A percentile compares a stretch with the other conserved stretches of the same genome.
phyloP scores from a whole-genome alignment of 2,797 vertebrate genomes.

The Spinibarbus caldwelli region DNA sequence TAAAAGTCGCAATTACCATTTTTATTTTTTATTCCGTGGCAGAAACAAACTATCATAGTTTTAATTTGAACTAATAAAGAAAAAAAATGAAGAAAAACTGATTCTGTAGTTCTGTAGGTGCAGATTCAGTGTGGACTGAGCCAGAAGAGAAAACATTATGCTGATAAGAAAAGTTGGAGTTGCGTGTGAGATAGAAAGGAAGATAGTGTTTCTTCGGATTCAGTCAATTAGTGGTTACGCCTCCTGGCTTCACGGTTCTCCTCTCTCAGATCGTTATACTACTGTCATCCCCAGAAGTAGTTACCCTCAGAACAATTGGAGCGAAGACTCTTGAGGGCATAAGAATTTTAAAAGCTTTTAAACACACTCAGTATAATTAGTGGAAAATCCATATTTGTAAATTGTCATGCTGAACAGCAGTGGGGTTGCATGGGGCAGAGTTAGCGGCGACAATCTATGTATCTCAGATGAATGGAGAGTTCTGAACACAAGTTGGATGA shows the following conservation, averaged over 20 bases:
- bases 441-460: neutral
- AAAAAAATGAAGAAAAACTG: neutral
- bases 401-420: conserved; percentile 31
- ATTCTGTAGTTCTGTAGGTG: neutral
- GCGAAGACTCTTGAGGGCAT: conserved; percentile 20
- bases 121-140: neutral
- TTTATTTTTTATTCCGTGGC: neutral
- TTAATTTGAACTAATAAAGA: neutral
- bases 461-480: neutral
- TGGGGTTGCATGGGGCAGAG: conserved; percentile 2
- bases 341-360: conserved; percentile 32
- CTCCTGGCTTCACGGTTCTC: conserved; percentile 11
- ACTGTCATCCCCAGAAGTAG: conserved; percentile 28
- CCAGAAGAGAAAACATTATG: neutral
- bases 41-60: neutral
- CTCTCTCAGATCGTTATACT: neutral
- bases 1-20: neutral
- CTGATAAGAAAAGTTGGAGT: neutral
- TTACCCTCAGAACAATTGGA: conserved; percentile 21
- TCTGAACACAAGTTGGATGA: conserved; percentile 12
- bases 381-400: conserved; percentile 43
- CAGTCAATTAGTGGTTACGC: conserved; percentile 27
- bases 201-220: conserved; percentile 18
- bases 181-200: neutral
- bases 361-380: conserved; percentile 26